Evolutionary conservation across 1,140 invertebrate genomes (phyloP), one percentile per base, ranked within the genome.

Genomic region (Saxidomus purpurata): DNA sequence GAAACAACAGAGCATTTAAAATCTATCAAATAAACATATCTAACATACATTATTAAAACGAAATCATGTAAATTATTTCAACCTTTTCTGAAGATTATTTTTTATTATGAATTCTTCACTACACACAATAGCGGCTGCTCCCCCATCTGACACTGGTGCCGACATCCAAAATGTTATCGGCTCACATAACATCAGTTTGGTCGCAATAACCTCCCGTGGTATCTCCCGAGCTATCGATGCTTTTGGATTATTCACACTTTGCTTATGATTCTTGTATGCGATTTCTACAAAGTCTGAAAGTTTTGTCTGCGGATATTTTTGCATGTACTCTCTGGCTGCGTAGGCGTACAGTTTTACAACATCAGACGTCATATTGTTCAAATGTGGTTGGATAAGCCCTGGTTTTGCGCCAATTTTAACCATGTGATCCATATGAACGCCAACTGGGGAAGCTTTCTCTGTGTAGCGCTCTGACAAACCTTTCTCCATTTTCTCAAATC

Each of bases 401-500:
- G 93, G 93, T 38, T 94, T 90, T n/a, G 94, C 94, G 8, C 94
- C 94, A n/a, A 95, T 89, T 38, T 88, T 76, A 3, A 93, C 93
- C 93, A 95, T 93, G 89, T 95, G 94, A 43, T 94, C 91, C 90
- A 94, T 93, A 55, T 95, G 94, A 36, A 88, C 90, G 69, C 86
- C 89, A 0, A 94, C 93, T 11, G 94, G 94, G 43, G 94, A 94
- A 19, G 83, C 89, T 40, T 92, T 92, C 43, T 95, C 94, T 67
- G 90, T 92, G 85, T 95, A 95, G n/a, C 89, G 90, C 67, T 94
- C 93, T 19, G 94, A 96, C 22, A 99, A 99, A 0, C 99, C 99
- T 69, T 97, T 97, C 92, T 99, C 97, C 99, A 99, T 99, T 96
- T 99, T 99, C 94, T 99, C 99, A 96, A 99, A 99, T 6, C 99